Evolutionary conservation across 2,113 vertebrate genomes (phyloP).

Genomic region (Dasyurus viverrinus): DNA sequence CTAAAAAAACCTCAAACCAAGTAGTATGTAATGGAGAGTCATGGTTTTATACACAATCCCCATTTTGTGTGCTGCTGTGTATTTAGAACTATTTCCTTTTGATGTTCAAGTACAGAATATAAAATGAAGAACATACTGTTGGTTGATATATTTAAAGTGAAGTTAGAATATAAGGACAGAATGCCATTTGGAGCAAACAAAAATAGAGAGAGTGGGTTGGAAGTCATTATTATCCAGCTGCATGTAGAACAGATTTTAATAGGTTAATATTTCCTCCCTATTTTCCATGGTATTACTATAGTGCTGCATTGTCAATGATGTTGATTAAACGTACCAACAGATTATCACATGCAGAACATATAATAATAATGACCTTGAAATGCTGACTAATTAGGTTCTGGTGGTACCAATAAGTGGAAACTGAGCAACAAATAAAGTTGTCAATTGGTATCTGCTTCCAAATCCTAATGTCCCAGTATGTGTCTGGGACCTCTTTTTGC

Average conservation of each 20-base stretch:
- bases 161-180: not conserved
- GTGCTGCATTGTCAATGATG: not conserved
- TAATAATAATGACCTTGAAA: not conserved
- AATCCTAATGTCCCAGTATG: no score
- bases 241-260: not conserved
- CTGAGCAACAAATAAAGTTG: no score
- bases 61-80: not conserved
- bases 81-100: not conserved
- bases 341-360: not conserved
- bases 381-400: not conserved
- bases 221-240: not conserved
- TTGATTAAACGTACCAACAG: not conserved
- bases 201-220: no score
- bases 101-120: not conserved
- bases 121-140: not conserved
- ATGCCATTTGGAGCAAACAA: not conserved
- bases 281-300: not conserved
- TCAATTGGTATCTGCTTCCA: no score
- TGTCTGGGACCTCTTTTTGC: no score
- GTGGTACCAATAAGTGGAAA: not conserved
- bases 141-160: not conserved
- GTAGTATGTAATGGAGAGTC: not conserved
- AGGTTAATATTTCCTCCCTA: not conserved
- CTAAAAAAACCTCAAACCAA: no score
- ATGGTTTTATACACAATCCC: not conserved